Conservation (phyloP, 2,888 invertebrate species). For the Zelleria hepariella region DNA sequence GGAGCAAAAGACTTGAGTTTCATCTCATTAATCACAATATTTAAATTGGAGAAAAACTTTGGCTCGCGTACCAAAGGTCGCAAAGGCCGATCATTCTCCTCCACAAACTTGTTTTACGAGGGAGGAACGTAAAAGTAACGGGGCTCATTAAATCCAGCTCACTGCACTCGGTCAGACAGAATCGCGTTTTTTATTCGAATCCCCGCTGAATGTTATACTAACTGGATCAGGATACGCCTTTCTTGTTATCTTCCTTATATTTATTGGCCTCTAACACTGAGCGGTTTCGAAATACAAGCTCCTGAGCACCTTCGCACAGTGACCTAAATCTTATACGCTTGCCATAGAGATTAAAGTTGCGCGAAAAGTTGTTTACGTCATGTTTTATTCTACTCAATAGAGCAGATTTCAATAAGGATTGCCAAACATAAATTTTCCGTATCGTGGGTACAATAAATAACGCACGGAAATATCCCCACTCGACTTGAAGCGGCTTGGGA, state of each 20-base stretch:
- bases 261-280: not conserved
- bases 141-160: conserved; percentile 26
- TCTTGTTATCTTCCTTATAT: conserved; percentile 1
- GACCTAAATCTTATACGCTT: not conserved
- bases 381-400: not conserved
- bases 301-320: not conserved
- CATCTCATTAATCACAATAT: not conserved
- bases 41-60: not conserved
- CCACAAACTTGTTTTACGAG: conserved; percentile 18
- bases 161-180: conserved; percentile 27
- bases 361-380: not conserved
- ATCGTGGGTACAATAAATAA: not conserved
- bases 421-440: not conserved
- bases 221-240: conserved; percentile 8
- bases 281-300: not conserved
- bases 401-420: not conserved
- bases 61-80: not conserved
- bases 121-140: conserved; percentile 26
- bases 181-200: conserved; percentile 22
- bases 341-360: not conserved
- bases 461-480: not conserved
- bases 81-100: not conserved
- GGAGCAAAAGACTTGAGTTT: not conserved
- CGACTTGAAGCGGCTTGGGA: not conserved
- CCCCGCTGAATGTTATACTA: conserved; percentile 12